Base-by-base conservation (phyloP, 2,113 vertebrate species). In the Cyprinodon brontotheroides region DNA sequence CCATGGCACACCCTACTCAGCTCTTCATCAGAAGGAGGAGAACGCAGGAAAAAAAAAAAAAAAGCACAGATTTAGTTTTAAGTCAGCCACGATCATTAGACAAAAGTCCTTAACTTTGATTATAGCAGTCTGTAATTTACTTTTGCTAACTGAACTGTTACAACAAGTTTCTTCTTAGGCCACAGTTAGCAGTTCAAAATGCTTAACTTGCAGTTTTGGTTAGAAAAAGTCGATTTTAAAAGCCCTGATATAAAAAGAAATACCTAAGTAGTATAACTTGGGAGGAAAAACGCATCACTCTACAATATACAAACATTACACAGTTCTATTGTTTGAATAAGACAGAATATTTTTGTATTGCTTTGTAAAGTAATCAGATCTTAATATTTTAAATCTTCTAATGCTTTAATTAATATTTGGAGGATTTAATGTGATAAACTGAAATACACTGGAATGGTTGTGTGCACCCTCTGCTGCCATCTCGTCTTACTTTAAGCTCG, bases 1-100 rank as follows among this genome's bases (percentile, higher is more conserved):
- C 81, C 69, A 37, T 5, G 65, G 60, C 78, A 72, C 82, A 4
- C 87, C 86, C 80, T 64, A n/a, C 50, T 79, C 74, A 89, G 83
- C 85, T 83, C 85, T 69, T 84, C 74, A 77, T 45, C 81, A 78
- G 82, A 53, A 80, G 22, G 62, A 70, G 65, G 45, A 70, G 65
- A 76, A 70, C 7, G 15, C 57, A 53, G 4, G 45, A 13, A 50
- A 62, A n/a, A 29, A 29, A 29, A 29, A 29, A 29, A 29, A 73
- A 48, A 64, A 39, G 40, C 37, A 50, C 22, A 29, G 9, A 17
- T 72, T 71, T 80, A 61, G 48, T 60, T 45, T 48, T 22, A 20
- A 43, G 37, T 41, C 61, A 17, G 40, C 39, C 50, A 22, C 14
- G 11, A 59, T 86, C 61, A 75, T 74, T 45, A 67, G 45, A 37